Evolutionary conservation across 2,113 vertebrate genomes (phyloP).

Genomic region (Corydoras maculifer): DNA sequence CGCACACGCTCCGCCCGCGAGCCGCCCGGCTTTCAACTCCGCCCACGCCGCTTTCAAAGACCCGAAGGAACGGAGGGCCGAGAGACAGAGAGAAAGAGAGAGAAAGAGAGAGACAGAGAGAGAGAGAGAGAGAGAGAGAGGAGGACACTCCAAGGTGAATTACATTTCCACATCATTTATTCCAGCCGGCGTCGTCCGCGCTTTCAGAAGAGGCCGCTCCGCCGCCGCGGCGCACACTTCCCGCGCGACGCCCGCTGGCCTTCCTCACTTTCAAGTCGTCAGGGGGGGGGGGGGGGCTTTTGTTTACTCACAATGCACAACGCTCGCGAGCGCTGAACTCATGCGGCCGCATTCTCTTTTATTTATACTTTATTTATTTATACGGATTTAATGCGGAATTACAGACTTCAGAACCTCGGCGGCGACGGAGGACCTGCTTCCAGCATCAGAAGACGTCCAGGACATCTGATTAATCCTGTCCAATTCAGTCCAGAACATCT

Average conservation of each 20-base stretch:
- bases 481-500: no score
- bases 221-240: constrained; percentile 52
- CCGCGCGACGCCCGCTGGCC: constrained; percentile 17
- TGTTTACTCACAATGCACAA: constrained; percentile 6
- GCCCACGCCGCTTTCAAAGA: constrained; percentile 67
- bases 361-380: no score
- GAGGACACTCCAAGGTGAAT: constrained; percentile 76
- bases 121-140: constrained; percentile 36
- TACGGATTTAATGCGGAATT: no score
- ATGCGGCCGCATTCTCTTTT: no score
- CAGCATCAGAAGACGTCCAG: no score
- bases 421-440: no score
- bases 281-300: constrained; percentile 14
- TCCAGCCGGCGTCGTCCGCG: constrained; percentile 49
- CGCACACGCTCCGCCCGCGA: constrained; percentile 47
- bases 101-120: constrained; percentile 23
- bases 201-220: constrained; percentile 60
- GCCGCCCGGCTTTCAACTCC: constrained; percentile 64
- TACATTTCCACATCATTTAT: constrained; percentile 75
- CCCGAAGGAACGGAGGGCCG: constrained; percentile 46
- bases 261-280: constrained; percentile 52
- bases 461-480: no score
- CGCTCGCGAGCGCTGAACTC: background rate
- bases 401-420: no score
- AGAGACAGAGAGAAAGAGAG: no score